Evolutionary conservation across 2,888 invertebrate genomes (phyloP), one percentile per base, ranked within the genome.

Genomic region (Coenonympha glycerion): DNA sequence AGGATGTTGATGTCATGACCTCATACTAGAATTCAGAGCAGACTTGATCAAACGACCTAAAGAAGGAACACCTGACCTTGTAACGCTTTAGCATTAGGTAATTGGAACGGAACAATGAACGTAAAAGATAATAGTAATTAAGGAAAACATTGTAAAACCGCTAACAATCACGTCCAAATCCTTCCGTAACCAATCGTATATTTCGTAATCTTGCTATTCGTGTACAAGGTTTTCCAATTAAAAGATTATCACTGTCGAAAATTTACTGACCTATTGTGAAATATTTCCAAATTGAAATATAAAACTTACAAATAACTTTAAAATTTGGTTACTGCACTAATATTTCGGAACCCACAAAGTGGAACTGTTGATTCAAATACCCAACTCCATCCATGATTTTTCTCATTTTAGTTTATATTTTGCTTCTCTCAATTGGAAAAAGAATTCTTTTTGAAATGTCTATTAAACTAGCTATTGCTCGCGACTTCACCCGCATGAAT

Each of bases 161-260:
- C 30, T 6, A 44, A 44, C 44, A 44, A 44, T 44, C 31, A 44
- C 44, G 44, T 33, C n/a, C 15, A 44, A 44, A 44, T 44, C 21
- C 30, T 44, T 44, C 44, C 44, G 44, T 22, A 44, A 22, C 44
- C 21, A 22, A 31, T 44, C 6, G 30, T 9, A 15, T 28, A 42
- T 44, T 33, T 22, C 44, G 44, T 11, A 44, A 44, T 31, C 13
- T 11, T 11, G 19, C 22, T 3, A 15, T n/a, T n/a, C n/a, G n/a
- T n/a, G n/a, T 15, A 31, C 31, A 44, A 22, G 44, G 31, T 31
- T 44, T 41, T 22, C 44, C 31, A 44, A 8, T 33, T 44, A 44
- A 6, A 41, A 15, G 3, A 33, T 5, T 11, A 28, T 13, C 19
- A 30, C 4, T 31, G 42, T 31, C 18, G 11, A 31, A 44, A 33